Base-by-base conservation (phyloP, 2,888 invertebrate species). In the Hofmannophila pseudospretella region DNA sequence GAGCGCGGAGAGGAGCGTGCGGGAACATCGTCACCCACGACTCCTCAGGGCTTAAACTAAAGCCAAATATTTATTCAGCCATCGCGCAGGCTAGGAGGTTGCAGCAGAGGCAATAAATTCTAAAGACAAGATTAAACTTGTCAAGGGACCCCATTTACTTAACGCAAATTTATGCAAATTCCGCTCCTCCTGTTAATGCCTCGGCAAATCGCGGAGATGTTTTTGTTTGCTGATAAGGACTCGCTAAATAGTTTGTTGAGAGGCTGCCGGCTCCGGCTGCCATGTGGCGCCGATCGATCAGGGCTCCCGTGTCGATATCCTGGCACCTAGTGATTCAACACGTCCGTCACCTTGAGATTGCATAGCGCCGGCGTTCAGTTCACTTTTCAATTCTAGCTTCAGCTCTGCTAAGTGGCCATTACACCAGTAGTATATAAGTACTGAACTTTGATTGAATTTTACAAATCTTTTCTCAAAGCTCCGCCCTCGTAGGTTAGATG, bases 101-200 rank as follows among this genome's bases (percentile, higher is more conserved):
- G 71, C 69, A 63, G 64, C 57, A 58, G 65, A 63, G 71, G 76
- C 76, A 71, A 85, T 85, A 84, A 85, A 85, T 85, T 79, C 67
- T 65, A 60, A 73, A 77, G 81, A 80, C 81, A 80, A 80, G 84
- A 84, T 85, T 82, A 85, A 82, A 84, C 78, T 85, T 85, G 85
- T 85, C 84, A 82, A 68, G 80, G 79, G 75, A 71, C 71, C 79
- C 82, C 81, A 78, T 85, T 85, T 82, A 84, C 84, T 84, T 84
- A 82, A 82, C 77, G 84, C 79, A 81, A 85, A 85, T 85, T 84
- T 85, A 85, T 85, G 84, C 76, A 84, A 84, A 84, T 82, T 71
- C 76, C 70, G 47, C 62, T 68, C 64, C 62, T 69, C 74, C 72
- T 66, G 73, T 74, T 76, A 74, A 70, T 60, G 58, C 58, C 48